Evolutionary conservation across 2,888 invertebrate species (phyloP).

Genomic region (Melieria omissa): DNA sequence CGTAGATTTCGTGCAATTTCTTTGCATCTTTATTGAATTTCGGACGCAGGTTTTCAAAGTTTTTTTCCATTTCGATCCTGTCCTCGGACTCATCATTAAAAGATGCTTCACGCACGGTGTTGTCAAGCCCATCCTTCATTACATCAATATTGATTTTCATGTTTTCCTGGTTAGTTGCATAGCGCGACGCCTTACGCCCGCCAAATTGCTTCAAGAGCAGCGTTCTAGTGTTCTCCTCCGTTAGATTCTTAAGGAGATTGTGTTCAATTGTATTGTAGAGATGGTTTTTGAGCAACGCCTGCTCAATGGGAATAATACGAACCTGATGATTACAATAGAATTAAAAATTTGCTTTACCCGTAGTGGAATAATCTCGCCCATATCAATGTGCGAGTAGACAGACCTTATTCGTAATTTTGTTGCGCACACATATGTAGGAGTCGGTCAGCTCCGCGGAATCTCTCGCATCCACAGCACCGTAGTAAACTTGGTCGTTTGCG

Average conservation of each 20-base stretch:
- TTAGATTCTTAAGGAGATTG: constrained; percentile 41
- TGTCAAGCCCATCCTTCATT: constrained; percentile 57
- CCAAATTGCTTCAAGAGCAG: constrained; percentile 60
- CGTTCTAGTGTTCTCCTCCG: constrained; percentile 48
- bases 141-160: constrained; percentile 60
- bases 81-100: constrained; percentile 37
- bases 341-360: background rate
- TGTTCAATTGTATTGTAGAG: constrained; percentile 53
- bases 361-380: background rate
- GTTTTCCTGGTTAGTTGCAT: constrained; percentile 52
- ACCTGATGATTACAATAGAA: constrained; percentile 39
- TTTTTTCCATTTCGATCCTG: constrained; percentile 40
- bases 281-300: constrained; percentile 56
- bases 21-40: constrained; percentile 56
- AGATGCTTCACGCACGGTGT: constrained; percentile 50
- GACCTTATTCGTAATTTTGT: constrained; percentile 60
- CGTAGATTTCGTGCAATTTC: constrained; percentile 54
- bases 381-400: background rate
- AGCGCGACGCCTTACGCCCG: constrained; percentile 57
- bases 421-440: constrained; percentile 59
- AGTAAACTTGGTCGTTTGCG: constrained; percentile 53
- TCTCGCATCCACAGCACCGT: constrained; percentile 48
- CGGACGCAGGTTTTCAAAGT: constrained; percentile 50
- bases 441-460: constrained; percentile 48
- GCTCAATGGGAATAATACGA: constrained; percentile 57